A percentile compares a stretch with the other conserved stretches of the same genome.
phyloP scores from a whole-genome alignment of 2,888 invertebrate species.

The Diadegma fenestrale region DNA sequence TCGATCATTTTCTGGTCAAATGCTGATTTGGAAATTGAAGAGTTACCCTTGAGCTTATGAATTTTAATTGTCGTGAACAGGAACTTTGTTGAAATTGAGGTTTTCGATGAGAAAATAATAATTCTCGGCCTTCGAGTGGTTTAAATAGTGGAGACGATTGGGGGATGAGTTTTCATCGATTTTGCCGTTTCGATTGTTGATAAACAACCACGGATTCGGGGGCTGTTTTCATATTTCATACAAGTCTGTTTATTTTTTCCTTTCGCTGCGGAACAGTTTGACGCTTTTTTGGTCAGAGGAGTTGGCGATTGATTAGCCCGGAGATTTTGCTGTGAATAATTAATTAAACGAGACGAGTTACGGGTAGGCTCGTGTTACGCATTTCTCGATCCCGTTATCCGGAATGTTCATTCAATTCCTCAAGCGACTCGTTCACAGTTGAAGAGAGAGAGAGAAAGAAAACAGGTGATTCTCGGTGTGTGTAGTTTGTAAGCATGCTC shows the following conservation, averaged over 20 bases:
- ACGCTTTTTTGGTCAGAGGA: not conserved
- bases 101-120: too few species aligned
- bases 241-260: not conserved
- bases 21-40: too few species aligned
- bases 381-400: slow-evolving; percentile 53
- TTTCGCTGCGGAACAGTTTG: not conserved
- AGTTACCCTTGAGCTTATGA: too few species aligned
- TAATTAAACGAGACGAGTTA: slow-evolving; percentile 47
- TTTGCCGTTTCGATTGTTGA: not conserved
- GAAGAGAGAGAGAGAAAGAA: slow-evolving; percentile 12
- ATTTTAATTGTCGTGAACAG: too few species aligned
- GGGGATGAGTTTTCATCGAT: not conserved
- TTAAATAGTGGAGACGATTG: too few species aligned
- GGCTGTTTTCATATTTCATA: not conserved
- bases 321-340: slow-evolving; percentile 54
- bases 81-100: too few species aligned
- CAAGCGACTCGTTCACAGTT: slow-evolving; percentile 17
- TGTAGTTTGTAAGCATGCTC: not conserved
- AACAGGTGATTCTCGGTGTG: slow-evolving; percentile 23
- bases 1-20: too few species aligned
- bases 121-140: too few species aligned
- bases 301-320: not conserved
- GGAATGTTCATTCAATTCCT: slow-evolving; percentile 39
- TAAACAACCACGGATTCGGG: not conserved
- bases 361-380: slow-evolving; percentile 49